These are phyloP conservation scores for Bradypodion ventrale DNA, from an alignment of 2,797 vertebrate species.

Conservation along the genomic window DNA sequence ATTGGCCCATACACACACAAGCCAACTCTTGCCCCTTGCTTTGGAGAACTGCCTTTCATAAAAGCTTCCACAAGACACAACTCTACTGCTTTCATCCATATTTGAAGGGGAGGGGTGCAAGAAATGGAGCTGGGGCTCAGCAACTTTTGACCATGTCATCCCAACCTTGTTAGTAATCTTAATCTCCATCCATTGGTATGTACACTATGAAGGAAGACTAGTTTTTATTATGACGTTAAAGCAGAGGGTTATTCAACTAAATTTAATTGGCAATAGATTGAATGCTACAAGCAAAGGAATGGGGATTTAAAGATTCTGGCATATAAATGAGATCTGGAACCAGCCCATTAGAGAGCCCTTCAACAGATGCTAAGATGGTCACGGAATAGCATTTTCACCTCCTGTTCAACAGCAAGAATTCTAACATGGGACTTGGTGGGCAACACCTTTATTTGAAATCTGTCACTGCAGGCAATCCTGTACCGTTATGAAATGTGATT, in stretches of 20 bases:
- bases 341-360: not conserved
- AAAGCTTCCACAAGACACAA: too few relatives aligned
- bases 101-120: too few relatives aligned
- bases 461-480: constrained; percentile 50
- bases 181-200: too few relatives aligned
- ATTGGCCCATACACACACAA: too few relatives aligned
- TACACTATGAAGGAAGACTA: too few relatives aligned
- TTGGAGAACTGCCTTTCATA: too few relatives aligned
- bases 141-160: too few relatives aligned
- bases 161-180: too few relatives aligned
- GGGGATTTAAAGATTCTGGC: not conserved
- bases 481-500: constrained; percentile 44
- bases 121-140: too few relatives aligned
- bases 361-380: not conserved
- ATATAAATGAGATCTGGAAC: not conserved
- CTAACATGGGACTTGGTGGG: not conserved
- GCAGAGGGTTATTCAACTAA: not conserved
- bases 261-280: not conserved
- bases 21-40: too few relatives aligned
- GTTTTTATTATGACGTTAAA: not conserved
- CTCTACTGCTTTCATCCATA: too few relatives aligned
- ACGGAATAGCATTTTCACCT: not conserved
- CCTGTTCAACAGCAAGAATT: constrained; percentile 5
- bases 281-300: not conserved
- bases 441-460: constrained; percentile 54